Evolutionary conservation across 2,888 invertebrate species (phyloP).

Genomic region (Ametastegia equiseti): DNA sequence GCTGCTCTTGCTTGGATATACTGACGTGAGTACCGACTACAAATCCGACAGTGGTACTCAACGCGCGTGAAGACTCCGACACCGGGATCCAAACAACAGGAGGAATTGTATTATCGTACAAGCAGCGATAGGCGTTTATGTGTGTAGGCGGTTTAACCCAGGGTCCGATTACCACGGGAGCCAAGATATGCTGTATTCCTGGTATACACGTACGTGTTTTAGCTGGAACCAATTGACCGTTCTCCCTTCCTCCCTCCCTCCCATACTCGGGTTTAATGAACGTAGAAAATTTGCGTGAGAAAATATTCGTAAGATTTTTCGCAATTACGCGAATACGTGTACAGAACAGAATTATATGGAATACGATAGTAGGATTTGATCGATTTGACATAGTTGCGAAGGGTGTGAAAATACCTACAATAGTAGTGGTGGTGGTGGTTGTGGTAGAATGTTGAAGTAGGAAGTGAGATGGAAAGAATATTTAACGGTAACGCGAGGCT

Average conservation of each 20-base stretch:
- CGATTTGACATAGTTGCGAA: too few species aligned
- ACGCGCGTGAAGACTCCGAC: too few species aligned
- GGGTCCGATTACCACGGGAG: not conserved
- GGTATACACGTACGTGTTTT: not conserved
- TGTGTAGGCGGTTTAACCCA: not conserved
- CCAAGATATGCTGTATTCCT: not conserved
- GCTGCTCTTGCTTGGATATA: slow-evolving; percentile 13
- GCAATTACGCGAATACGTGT: too few species aligned
- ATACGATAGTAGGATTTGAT: not conserved
- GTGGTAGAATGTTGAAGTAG: too few species aligned
- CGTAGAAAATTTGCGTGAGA: too few species aligned
- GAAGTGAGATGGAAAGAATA: not conserved
- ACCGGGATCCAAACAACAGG: too few species aligned
- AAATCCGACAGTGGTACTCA: slow-evolving; percentile 53
- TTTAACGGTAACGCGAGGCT: slow-evolving; percentile 11
- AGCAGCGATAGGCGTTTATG: not conserved
- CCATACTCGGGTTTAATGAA: too few species aligned
- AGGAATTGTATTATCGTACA: too few species aligned
- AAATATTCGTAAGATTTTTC: too few species aligned
- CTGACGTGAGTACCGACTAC: slow-evolving; percentile 45
- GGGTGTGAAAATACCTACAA: too few species aligned
- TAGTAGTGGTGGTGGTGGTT: too few species aligned
- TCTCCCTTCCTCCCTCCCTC: too few species aligned
- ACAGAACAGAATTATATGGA: not conserved
- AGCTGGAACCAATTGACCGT: not conserved